phyloP scores from a whole-genome alignment of 2,797 vertebrate species.

The Clarias laeviceps region DNA sequence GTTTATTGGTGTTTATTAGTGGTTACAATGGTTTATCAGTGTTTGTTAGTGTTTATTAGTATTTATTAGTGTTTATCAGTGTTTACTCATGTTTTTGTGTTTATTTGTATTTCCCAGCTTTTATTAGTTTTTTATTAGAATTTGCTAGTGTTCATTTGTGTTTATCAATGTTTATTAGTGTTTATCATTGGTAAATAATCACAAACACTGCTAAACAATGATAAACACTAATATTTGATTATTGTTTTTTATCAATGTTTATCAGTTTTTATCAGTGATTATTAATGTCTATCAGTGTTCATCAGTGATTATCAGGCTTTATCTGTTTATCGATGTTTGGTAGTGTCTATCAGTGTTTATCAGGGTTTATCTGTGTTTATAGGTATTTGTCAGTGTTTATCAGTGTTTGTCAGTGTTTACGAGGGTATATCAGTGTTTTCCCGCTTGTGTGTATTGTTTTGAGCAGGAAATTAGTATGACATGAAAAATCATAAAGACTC shows the following conservation, averaged over 20 bases:
- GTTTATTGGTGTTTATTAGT: too few species aligned
- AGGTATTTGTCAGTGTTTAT: not conserved
- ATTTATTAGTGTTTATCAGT: not conserved
- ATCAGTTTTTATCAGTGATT: not conserved
- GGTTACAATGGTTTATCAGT: too few species aligned
- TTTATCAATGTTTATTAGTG: too few species aligned
- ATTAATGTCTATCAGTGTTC: too few species aligned
- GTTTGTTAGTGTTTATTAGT: not conserved
- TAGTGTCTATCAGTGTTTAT: not conserved
- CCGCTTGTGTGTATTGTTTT: not conserved
- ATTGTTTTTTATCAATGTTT: not conserved
- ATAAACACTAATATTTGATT: too few species aligned
- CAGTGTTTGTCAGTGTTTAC: not conserved
- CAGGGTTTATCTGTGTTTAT: not conserved
- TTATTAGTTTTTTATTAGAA: not conserved
- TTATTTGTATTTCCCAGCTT: not conserved
- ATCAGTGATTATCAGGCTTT: not conserved
- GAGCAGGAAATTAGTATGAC: conserved; percentile 51
- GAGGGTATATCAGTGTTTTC: not conserved
- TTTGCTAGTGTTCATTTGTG: too few species aligned
- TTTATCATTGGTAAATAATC: too few species aligned
- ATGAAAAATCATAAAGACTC: conserved; percentile 49
- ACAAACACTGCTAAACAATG: too few species aligned
- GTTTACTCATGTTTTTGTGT: too few species aligned
- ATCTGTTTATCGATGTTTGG: not conserved